Conservation (phyloP, 1,140 invertebrate genomes). For the Bombus affinis region DNA sequence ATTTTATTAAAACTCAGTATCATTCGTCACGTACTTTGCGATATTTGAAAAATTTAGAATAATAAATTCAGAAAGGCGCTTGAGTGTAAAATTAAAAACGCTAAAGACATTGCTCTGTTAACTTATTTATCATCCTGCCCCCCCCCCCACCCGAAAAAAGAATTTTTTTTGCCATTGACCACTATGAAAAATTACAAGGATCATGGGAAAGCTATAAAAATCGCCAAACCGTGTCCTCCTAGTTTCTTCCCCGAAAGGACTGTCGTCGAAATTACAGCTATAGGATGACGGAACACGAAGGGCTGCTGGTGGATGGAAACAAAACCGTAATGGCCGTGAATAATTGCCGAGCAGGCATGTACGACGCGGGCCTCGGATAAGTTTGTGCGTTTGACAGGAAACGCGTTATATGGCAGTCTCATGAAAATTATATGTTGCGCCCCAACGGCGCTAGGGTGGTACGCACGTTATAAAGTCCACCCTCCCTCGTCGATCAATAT, state of each 20-base stretch:
- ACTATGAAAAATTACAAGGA: no score
- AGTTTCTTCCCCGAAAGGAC: no score
- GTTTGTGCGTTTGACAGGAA: constrained; percentile 41
- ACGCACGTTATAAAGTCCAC: constrained; percentile 22
- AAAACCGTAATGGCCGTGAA: constrained; percentile 17
- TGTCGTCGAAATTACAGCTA: not conserved
- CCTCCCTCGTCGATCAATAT: constrained; percentile 41
- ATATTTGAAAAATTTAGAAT: no score
- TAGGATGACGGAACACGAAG: not conserved
- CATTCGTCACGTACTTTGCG: no score
- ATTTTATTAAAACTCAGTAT: no score
- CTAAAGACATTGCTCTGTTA: no score
- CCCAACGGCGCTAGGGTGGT: constrained; percentile 26
- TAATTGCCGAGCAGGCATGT: constrained; percentile 11
- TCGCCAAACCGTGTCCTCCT: not conserved
- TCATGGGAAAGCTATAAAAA: not conserved
- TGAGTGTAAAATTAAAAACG: no score
- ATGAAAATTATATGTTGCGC: constrained; percentile 46
- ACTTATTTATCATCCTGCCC: no score
- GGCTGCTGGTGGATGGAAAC: not conserved
- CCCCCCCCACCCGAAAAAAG: no score
- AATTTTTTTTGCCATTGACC: no score
- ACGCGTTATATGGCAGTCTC: constrained; percentile 30
- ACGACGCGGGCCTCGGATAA: constrained; percentile 17
- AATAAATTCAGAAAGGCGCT: no score